Conservation (phyloP, 2,888 invertebrate genomes). For the Orgyia antiqua region DNA sequence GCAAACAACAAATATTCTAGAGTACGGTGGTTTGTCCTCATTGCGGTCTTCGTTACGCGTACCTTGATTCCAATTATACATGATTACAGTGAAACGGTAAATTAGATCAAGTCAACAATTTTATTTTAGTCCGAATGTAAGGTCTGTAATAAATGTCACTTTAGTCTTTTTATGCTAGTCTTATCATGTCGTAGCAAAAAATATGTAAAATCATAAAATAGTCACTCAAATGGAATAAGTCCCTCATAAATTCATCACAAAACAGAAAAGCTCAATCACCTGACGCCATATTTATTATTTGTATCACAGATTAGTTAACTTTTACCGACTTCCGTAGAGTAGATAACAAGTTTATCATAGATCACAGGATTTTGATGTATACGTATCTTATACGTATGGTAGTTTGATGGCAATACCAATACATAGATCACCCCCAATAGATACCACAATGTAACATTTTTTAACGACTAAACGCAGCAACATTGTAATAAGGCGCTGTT, state of each 20-base stretch:
- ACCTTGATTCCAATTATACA: slow-evolving; percentile 26
- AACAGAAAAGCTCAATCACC: slow-evolving; percentile 25
- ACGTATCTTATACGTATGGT: no score
- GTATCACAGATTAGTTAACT: no score
- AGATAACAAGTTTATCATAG: no score
- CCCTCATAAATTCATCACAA: no score
- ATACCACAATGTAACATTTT: no score
- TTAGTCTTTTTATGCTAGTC: slow-evolving; percentile 19
- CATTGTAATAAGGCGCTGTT: no score
- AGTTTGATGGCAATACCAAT: no score
- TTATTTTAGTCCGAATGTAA: slow-evolving; percentile 10
- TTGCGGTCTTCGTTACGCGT: slow-evolving; percentile 45
- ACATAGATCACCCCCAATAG: no score
- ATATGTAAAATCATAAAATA: slow-evolving; percentile 8
- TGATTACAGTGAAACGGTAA: slow-evolving; percentile 25
- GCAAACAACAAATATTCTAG: slow-evolving; percentile 92
- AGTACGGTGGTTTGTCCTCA: slow-evolving; percentile 87
- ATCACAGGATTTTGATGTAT: no score
- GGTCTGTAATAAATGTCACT: slow-evolving; percentile 21
- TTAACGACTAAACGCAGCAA: no score
- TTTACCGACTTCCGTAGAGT: no score
- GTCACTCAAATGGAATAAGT: slow-evolving; percentile 6
- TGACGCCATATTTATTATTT: no score
- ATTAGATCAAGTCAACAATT: slow-evolving; percentile 23
- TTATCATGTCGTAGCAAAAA: slow-evolving; percentile 17